Base-by-base conservation (phyloP, 2,797 vertebrate genomes). In the Heliangelus exortis region DNA sequence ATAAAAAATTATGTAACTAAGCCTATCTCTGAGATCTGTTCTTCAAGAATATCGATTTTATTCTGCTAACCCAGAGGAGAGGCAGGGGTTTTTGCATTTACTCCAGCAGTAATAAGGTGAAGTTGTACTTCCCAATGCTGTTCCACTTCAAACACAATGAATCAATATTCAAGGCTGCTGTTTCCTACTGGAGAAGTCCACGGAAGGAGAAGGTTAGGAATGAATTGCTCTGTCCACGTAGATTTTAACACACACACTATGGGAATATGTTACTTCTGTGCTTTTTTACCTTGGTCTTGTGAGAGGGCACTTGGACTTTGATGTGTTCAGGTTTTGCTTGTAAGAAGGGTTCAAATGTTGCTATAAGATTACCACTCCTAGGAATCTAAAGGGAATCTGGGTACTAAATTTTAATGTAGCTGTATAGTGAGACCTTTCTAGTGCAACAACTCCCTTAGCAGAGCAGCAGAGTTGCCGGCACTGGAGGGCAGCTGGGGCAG, bases 101-200 rank as follows among this genome's bases (percentile, higher is more conserved):
- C 18, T 73, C 20, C 7, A 41, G 53, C 53, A 71, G 9, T 63
- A 79, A 79, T 69, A 75, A 72, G 29, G 59, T 76, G 63, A 83
- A 80, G 20, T 29, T 59, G 34, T 79, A 18, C 34, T 45, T 66
- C 66, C 81, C 69, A 31, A 0, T 50, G 54, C 47, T 34, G 71
- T 14, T 78, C 58, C 15, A 25, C 36, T 88, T 25, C 34, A 67
- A 91, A 89, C 36, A 33, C 59, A 65, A 19, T 59, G 39, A 34
- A 84, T 93, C 76, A 63, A 39, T 63, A 86, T 39, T 88, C 74
- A 66, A 23, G 61, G 29, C 58, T 88, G 33, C 66, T 62, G 11
- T 23, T 93, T 50, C 43, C 77, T 73, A 6, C 48, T 41, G 48
- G 55, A 88, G 55, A 50, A 48, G 15, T 9, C n/a, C 34, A n/a